Percentiles rank a stretch among this genome's conserved stretches.
Evolutionary conservation across 2,888 invertebrate genomes (phyloP).

Genomic region (Lasioglossum pauxillum): DNA sequence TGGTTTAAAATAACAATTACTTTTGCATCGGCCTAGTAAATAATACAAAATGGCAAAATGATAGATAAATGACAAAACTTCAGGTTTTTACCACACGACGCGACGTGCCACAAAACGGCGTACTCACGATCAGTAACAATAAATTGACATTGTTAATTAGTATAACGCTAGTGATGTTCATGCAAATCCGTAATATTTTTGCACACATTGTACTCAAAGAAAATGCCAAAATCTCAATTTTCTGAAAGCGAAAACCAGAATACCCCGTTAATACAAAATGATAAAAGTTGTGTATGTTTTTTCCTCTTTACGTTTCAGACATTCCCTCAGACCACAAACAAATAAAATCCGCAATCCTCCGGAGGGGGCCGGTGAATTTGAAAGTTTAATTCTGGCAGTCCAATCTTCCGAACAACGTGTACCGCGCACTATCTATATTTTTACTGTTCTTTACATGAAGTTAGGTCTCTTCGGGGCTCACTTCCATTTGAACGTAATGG

Average conservation of each 20-base stretch:
- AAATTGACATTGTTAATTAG: background rate
- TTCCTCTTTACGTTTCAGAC: background rate
- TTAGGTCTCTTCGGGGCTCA: slow-evolving; percentile 8
- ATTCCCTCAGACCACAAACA: background rate
- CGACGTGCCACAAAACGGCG: background rate
- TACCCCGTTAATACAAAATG: background rate
- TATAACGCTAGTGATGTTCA: background rate
- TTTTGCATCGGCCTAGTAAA: background rate
- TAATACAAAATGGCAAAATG: background rate
- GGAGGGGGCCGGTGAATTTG: background rate
- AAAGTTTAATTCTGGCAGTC: background rate
- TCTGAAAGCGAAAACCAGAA: background rate
- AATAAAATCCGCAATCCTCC: background rate
- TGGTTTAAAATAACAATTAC: background rate
- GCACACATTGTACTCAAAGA: background rate
- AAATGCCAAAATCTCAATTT: background rate
- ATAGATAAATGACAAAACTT: background rate
- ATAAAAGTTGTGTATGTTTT: background rate
- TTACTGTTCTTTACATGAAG: background rate
- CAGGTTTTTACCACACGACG: background rate
- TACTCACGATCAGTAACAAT: background rate
- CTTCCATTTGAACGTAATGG: slow-evolving; percentile 23
- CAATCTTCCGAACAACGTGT: background rate
- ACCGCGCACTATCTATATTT: background rate
- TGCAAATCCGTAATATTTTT: background rate